Evolutionary conservation across 2,113 vertebrate species (phyloP), one percentile per base, ranked within the genome.

Genomic region (Burhinus bistriatus): DNA sequence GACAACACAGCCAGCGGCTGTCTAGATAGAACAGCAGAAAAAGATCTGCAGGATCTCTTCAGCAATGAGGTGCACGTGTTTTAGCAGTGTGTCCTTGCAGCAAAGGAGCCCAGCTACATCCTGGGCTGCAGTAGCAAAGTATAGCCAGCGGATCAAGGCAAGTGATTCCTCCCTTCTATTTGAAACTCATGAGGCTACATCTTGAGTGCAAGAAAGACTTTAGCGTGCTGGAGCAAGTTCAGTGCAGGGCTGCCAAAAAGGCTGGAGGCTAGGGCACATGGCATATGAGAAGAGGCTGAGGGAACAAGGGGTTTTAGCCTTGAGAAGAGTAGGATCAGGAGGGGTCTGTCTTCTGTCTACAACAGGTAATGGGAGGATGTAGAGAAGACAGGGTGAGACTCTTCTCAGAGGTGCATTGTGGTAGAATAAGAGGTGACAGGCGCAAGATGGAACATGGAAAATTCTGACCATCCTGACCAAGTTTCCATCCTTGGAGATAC

Each of bases 211-310:
- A 52, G 36, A 29, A 61, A 38, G 55, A n/a, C 16, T 21, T 34
- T 9, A 11, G 9, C 42, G 9, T 59, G 26, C 32, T 87, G 32
- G 26, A 70, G 15, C 44, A 57, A 61, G 22, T 78, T 65, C 40
- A 47, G 29, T 51, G 36, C 32, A 42, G 29, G 19, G 29, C 22
- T 90, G 34, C 25, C 38, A 51, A 47, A 65, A 68, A 27, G 6
- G 6, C 0, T 0, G 40, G 51, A 49, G 22, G 12, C 26, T 16
- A 3, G 26, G 26, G 11, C 20, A 17, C 20, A 5, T 32, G 26
- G 23, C 18, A 4, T 30, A 11, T 38, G 51, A 54, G 44, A 70
- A 57, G 34, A 73, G 6, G 6, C 68, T 69, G 64, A 57, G 44
- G 27, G 17, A 66, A 36, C 15, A 59, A 52, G 6, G 9, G 18